Conservation (phyloP, 2,888 invertebrate species). For the Drosophila demipolita region DNA sequence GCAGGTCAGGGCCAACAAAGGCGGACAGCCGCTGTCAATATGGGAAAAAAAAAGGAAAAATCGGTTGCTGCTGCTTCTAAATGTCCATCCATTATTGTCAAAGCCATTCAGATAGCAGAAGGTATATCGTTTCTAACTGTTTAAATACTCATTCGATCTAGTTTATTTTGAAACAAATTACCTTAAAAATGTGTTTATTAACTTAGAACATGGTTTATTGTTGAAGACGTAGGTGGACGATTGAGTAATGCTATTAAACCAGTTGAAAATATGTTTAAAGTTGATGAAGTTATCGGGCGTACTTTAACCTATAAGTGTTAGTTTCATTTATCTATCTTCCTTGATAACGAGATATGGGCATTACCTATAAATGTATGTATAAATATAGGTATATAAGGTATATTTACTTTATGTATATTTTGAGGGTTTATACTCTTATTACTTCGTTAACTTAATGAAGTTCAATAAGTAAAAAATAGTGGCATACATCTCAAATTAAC, state of each 20-base stretch:
- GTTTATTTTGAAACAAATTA: neutral
- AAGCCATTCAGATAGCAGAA: slow-evolving; percentile 13
- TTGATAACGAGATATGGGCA: neutral
- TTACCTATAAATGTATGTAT: no score
- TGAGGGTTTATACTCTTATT: neutral
- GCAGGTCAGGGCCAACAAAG: slow-evolving; percentile 19
- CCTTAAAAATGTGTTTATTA: neutral
- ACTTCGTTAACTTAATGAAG: neutral
- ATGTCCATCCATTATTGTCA: slow-evolving; percentile 23
- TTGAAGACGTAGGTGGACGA: neutral
- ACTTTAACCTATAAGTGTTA: neutral
- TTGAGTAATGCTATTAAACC: neutral
- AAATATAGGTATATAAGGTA: neutral
- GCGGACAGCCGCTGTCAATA: slow-evolving; percentile 20
- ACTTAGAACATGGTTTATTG: neutral
- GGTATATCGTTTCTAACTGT: slow-evolving; percentile 12
- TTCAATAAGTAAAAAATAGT: slow-evolving; percentile 1
- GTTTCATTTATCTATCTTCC: neutral
- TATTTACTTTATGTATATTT: neutral
- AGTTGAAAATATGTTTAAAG: neutral
- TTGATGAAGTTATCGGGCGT: neutral
- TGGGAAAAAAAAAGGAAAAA: slow-evolving; percentile 7
- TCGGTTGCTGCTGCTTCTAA: slow-evolving; percentile 13
- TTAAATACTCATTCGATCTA: neutral
- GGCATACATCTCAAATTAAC: slow-evolving; percentile 9